Evolutionary conservation across 2,113 vertebrate genomes (phyloP), one percentile per base, ranked within the genome.

Genomic region (Sinocyclocheilus maitianheensis): DNA sequence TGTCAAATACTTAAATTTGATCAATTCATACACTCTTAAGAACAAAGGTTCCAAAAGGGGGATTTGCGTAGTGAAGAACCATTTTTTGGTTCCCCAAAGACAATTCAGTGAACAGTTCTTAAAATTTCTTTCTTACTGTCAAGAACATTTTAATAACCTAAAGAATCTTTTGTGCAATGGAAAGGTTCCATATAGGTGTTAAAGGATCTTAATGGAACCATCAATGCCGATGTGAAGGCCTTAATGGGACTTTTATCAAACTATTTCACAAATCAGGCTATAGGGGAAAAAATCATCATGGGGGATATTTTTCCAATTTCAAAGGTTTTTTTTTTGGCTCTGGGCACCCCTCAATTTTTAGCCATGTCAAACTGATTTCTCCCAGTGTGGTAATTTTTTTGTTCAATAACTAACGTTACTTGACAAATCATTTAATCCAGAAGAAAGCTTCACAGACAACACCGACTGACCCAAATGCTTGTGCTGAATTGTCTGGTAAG

Each of bases 391-490:
- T 69, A n/a, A 11, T 11, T 40, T 60, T 58, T 77, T 30, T 77
- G 6, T 53, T 53, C n/a, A 26, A 77, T 53, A 53, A 11, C 24
- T 77, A 16, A 16, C 3, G 55, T 10, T 7, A 30, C 46, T 26
- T 26, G 26, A 26, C 20, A 55, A 77, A 55, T 53, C 24, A 26
- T 34, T 58, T 78, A 37, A 12, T 48, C 24, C 26, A 30, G 51
- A 78, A 37, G 26, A 51, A 14, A 11, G 76, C 51, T 78, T 78
- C 26, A 12, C 9, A 78, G 77, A n/a, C 77, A 78, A 60, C 24
- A 77, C 55, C 0, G 55, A 77, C 48, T 77, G 75, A 77, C 48
- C 76, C 26, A 55, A 30, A 77, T 55, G 51, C 24, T 1, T 18
- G 48, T 34, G 30, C 30, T 16, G 46, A 48, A 76, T 51, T 77